Base-by-base conservation (phyloP, 2,888 invertebrate genomes). In the Trachelus stipa region DNA sequence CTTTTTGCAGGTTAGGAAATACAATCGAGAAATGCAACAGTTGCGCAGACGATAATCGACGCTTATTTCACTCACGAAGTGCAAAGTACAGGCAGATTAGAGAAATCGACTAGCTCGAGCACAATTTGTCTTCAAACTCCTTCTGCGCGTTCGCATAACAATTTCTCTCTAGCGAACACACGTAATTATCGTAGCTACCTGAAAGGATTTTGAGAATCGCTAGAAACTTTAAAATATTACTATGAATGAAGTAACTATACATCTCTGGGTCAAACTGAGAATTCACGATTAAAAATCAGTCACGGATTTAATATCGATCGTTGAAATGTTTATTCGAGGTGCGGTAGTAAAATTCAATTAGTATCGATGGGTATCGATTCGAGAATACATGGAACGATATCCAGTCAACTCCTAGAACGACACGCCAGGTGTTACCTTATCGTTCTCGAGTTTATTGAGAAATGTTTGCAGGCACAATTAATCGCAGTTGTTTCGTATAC, bases 391-490 rank as follows among this genome's bases (percentile, higher is more conserved):
- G 69, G 30, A 40, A 15, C 40, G 6, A 40, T 69, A 15, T 15
- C 11, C 71, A 15, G 71, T 33, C 15, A 11, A 23, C 15, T 71
- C 71, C 12, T 11, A 30, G 34, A 71, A 31, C 31, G 12, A 31
- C 31, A 23, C 12, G 9, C 71, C 71, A 71, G 71, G 71, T 71
- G 71, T 71, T 71, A 15, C 71, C 71, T 71, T 71, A 71, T 71
- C 71, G 34, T 71, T 71, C 71, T 71, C 6, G 71, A 12, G 15
- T 15, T 30, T 69, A 69, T 69, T 15, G 71, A 69, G 33, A 30
- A 69, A 69, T n/a, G 71, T 69, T 69, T 30, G 31, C 33, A 12
- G 15, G 40, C 23, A 23, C 40, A 40, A 40, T 40, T 40, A 40
- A 40, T 40, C 40, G 40, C 40, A 6, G 40, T 40, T 40, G 15